Percentiles rank a stretch among this genome's conserved stretches.
Conservation (phyloP, 2,888 invertebrate genomes). For the Mystacides longicornis region DNA sequence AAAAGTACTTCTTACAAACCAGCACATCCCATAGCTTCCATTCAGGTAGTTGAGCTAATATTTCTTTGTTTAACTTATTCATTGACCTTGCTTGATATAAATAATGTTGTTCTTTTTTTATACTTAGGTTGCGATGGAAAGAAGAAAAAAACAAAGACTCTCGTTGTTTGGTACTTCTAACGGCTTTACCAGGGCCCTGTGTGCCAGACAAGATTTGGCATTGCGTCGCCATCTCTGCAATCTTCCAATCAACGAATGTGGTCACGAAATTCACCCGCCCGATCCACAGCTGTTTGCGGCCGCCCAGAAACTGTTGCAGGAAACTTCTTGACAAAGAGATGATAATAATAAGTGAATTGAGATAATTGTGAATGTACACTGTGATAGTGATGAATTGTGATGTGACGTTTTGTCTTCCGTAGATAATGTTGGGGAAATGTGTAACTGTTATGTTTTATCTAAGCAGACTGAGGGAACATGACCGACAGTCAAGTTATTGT, state of each 20-base stretch:
- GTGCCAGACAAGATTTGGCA: conserved; percentile 71
- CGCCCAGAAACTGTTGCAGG: conserved; percentile 47
- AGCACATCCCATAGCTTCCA: conserved; percentile 49
- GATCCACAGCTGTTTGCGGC: conserved; percentile 46
- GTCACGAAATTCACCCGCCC: conserved; percentile 41
- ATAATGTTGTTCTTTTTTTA: neutral
- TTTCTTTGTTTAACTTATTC: neutral
- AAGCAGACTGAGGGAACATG: too few species aligned
- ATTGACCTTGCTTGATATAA: neutral
- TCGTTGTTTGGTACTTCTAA: conserved; percentile 68
- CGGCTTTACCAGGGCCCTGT: conserved; percentile 67
- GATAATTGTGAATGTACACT: neutral
- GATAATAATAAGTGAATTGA: neutral
- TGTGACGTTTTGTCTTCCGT: neutral
- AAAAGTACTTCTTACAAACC: conserved; percentile 34
- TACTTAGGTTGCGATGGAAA: conserved; percentile 51
- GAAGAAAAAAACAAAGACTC: conserved; percentile 53
- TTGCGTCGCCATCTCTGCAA: conserved; percentile 63
- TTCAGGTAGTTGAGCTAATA: too few species aligned
- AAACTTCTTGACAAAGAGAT: conserved; percentile 30
- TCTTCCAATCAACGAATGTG: conserved; percentile 56
- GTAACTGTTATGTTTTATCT: too few species aligned
- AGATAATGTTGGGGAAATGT: too few species aligned
- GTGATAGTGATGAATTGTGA: neutral
- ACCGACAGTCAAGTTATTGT: too few species aligned